Base-by-base conservation (phyloP, 1,140 invertebrate species). In the Drosophila malerkotliana region DNA sequence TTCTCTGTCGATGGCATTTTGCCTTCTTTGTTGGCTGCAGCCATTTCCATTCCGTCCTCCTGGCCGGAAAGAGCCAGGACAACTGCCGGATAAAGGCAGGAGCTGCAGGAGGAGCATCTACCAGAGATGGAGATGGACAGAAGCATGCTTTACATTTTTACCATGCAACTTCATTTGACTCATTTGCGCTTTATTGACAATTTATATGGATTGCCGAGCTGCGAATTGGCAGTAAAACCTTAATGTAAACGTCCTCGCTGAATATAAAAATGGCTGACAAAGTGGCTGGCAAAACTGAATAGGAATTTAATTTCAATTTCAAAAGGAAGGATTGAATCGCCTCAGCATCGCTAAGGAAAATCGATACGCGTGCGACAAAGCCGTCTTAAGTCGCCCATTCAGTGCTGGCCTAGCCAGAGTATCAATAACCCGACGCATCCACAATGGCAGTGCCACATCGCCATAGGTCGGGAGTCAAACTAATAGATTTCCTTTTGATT, bases 151-250 rank as follows among this genome's bases (percentile, higher is more conserved):
- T 72, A 79, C 64, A 79, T 74, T 78, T 77, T 66, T 37, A 66
- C 15, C 55, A 72, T 37, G 55, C 58, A 74, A 48, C 53, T 55
- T 71, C 32, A 76, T 68, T 84, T 63, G 26, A 76, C 14, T 64
- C 58, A 69, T 77, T 82, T 59, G 55, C 59, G 47, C 53, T 49
- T 75, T 66, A 78, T 83, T 69, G 69, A 74, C 74, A 69, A 82
- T 82, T 82, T 78, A 62, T 66, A 64, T 71, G 69, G 56, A 68
- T 49, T 62, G 37, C 47, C 21, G 26, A 26, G 69, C 30, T n/a
- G 64, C 37, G 6, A 37, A 56, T 6, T 32, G 66, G 18, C 66
- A 41, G 34, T 39, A 24, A 57, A 69, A 69, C 69, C 30, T 49
- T 57, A 32, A 69, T 69, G 52, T 69, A 69, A 69, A 48, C 30